phyloP scores from a whole-genome alignment of 1,140 invertebrate genomes.

The Aphelenchoides fujianensis region DNA sequence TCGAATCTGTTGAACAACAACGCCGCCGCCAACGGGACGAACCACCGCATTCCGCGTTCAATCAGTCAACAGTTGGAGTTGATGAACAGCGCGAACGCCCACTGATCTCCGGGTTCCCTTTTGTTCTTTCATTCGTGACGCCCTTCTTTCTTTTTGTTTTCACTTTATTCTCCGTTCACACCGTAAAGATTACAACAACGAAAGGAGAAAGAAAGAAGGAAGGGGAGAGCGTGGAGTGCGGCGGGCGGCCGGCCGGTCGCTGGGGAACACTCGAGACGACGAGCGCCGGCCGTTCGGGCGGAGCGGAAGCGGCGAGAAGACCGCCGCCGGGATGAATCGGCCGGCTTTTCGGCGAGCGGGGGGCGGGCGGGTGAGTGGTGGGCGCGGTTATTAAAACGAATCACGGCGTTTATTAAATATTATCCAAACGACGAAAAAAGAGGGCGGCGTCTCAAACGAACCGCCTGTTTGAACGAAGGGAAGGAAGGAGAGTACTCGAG shows the following conservation, averaged over 20 bases:
- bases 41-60: constrained; percentile 33
- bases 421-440: no score
- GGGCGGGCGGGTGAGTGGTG: no score
- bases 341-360: no score
- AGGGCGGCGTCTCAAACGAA: no score
- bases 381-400: no score
- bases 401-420: no score
- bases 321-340: no score
- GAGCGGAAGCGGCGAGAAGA: not conserved
- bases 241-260: no score
- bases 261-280: not conserved
- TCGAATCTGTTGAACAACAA: constrained; percentile 24
- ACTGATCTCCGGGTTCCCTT: constrained; percentile 8
- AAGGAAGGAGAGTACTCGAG: no score
- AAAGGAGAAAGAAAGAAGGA: no score
- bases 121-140: not conserved
- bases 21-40: not conserved
- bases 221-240: no score
- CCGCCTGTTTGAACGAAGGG: no score
- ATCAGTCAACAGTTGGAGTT: constrained; percentile 41
- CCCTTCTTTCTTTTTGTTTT: not conserved
- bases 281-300: not conserved
- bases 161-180: not conserved
- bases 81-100: constrained; percentile 9
- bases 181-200: constrained; percentile 2